Conservation (phyloP, 2,797 vertebrate genomes). For the Malurus leucopterus region DNA sequence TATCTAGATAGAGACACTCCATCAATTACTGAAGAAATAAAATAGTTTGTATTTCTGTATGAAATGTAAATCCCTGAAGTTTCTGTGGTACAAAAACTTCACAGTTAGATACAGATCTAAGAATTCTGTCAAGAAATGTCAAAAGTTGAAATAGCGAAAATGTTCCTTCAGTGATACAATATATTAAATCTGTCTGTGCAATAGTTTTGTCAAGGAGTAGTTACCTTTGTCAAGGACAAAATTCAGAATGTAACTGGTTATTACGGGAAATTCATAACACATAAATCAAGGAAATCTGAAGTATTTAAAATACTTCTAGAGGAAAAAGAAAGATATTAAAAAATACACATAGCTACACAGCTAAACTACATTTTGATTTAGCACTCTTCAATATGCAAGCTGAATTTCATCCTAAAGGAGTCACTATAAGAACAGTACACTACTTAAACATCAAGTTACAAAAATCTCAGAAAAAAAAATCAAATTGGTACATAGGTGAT, state of each 20-base stretch:
- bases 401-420: not conserved
- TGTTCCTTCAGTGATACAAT: not conserved
- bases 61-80: not conserved
- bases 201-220: not conserved
- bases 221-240: not conserved
- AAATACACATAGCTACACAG: not conserved
- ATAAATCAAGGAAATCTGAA: not conserved
- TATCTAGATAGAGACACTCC: not conserved
- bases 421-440: not conserved
- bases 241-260: not conserved
- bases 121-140: not conserved
- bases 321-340: not conserved
- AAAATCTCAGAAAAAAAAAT: not conserved
- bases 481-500: not conserved
- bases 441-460: not conserved
- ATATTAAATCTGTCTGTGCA: not conserved
- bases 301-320: not conserved
- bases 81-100: not conserved
- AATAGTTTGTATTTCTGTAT: not conserved
- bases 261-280: not conserved
- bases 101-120: not conserved
- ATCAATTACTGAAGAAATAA: not conserved
- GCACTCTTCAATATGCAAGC: not conserved
- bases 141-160: not conserved
- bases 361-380: not conserved